phyloP scores from a whole-genome alignment of 2,113 vertebrate genomes.

The Phalacrocorax brasilianus region DNA sequence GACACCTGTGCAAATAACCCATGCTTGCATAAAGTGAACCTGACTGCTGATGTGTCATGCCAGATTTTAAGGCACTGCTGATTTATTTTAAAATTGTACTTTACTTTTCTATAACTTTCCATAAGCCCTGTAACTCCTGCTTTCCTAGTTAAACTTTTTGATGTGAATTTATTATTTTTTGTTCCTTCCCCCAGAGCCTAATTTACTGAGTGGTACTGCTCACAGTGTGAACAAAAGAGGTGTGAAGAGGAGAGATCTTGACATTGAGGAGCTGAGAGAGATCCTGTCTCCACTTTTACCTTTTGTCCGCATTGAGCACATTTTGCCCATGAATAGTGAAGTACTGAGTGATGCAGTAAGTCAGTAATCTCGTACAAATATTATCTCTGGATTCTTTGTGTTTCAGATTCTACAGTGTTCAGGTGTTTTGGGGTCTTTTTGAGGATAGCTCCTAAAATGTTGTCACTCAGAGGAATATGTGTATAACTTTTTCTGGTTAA shows the following conservation, averaged over 20 bases:
- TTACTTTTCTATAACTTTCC: background rate
- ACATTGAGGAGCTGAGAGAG: constrained; percentile 93
- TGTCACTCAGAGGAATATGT: background rate
- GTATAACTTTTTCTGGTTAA: background rate
- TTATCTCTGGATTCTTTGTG: background rate
- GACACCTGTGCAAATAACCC: background rate
- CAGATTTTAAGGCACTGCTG: background rate
- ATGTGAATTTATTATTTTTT: background rate
- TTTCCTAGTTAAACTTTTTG: background rate
- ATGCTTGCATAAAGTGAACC: rapidly evolving
- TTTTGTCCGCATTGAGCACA: constrained; percentile 93
- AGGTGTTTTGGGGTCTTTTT: background rate
- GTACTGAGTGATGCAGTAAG: constrained; percentile 91
- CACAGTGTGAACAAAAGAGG: constrained; percentile 98
- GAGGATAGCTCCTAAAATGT: background rate
- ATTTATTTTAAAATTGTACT: background rate
- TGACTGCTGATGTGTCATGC: background rate
- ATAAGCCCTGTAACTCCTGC: background rate
- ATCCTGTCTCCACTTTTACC: constrained; percentile 92
- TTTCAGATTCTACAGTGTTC: background rate
- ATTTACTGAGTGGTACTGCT: constrained; percentile 95
- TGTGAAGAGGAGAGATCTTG: constrained; percentile 94
- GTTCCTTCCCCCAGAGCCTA: constrained; percentile 84
- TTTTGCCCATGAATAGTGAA: constrained; percentile 92
- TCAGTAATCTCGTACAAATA: constrained; percentile 21